Evolutionary conservation across 2,888 invertebrate genomes (phyloP).

Genomic region (Drosophila mimica): DNA sequence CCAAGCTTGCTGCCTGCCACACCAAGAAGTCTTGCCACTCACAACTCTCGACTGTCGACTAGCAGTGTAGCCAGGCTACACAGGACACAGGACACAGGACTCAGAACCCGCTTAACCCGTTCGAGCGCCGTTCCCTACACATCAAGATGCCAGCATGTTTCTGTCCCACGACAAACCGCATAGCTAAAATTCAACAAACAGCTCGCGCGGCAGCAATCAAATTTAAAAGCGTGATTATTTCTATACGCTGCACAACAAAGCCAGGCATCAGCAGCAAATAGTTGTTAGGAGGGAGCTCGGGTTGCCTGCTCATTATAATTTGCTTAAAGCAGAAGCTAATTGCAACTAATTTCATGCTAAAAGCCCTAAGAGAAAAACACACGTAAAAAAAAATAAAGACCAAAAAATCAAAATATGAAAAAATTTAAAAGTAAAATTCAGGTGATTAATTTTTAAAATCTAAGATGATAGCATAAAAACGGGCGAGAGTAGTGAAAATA

Average conservation of each 20-base stretch:
- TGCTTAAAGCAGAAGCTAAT: constrained; percentile 66
- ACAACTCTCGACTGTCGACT: background rate
- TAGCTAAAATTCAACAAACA: constrained; percentile 61
- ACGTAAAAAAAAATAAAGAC: background rate
- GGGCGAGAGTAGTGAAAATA: background rate
- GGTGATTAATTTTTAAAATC: background rate
- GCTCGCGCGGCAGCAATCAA: constrained; percentile 62
- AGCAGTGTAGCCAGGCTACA: background rate
- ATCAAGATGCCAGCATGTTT: constrained; percentile 50
- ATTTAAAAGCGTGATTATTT: constrained; percentile 77
- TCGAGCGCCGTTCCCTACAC: constrained; percentile 41
- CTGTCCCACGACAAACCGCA: constrained; percentile 31
- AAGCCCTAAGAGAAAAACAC: constrained; percentile 28
- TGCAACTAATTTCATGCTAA: constrained; percentile 62
- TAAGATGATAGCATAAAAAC: background rate
- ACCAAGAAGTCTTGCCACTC: background rate
- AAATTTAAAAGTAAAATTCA: background rate
- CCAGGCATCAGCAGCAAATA: constrained; percentile 8
- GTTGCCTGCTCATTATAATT: constrained; percentile 65
- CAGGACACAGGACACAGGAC: constrained; percentile 3
- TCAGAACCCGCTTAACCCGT: constrained; percentile 30
- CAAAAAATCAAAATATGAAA: background rate
- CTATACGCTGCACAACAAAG: constrained; percentile 41
- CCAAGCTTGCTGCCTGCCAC: constrained; percentile 21
- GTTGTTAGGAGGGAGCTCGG: constrained; percentile 3